Base-by-base conservation (phyloP, 2,888 invertebrate species). In the Cordilura impudica region DNA sequence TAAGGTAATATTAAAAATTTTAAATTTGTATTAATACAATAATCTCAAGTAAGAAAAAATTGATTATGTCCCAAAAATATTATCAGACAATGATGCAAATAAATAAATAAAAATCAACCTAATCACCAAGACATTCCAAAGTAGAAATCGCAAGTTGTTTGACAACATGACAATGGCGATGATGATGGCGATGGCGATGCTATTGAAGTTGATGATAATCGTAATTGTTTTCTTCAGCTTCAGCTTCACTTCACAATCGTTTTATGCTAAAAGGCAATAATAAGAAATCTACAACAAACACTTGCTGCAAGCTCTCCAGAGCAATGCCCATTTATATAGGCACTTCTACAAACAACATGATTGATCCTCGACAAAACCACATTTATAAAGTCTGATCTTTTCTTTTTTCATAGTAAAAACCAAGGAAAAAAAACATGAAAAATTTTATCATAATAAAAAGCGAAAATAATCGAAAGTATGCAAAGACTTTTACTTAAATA, bases 111-210 rank as follows among this genome's bases (percentile, higher is more conserved):
- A 35, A 35, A 35, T 35, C 12, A 39, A 39, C 35, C n/a, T n/a
- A 26, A 4, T 26, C 26, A 26, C 19, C 18, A 43, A 66, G 53
- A 80, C 76, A 82, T 82, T 82, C 82, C 82, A 81, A 73, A 65
- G 81, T 79, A 82, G 83, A 83, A 83, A 83, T 83, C 82, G 81
- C 81, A 83, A 82, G 82, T 81, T 81, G 78, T 66, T 49, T 2
- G 61, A 53, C 74, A 66, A 75, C 73, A 49, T 61, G 65, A 35
- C 69, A 58, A 39, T n/a, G 45, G 12, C 51, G 71, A 75, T 35
- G 31, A 54, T 65, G 53, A 43, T 47, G 51, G 60, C n/a, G 23
- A 70, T 56, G n/a, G 31, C 31, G 7, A 2, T 10, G 35, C 12
- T n/a, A 12, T 39, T 12, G n/a, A 39, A 3, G 51, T 54, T 56